phyloP scores from a whole-genome alignment of 2,113 vertebrate species.

The Boulengerochromis microlepis region DNA sequence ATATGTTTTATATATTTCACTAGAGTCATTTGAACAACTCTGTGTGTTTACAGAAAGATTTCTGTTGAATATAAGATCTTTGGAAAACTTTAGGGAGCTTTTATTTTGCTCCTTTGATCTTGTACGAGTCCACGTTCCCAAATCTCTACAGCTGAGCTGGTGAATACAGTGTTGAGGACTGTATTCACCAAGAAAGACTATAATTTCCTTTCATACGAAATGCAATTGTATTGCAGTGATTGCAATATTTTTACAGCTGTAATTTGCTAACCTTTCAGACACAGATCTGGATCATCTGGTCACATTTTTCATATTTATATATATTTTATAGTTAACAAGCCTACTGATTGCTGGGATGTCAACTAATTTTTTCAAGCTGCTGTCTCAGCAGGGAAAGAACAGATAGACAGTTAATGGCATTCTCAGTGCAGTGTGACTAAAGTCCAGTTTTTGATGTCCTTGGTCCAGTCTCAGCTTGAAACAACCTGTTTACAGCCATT shows the following conservation, averaged over 20 bases:
- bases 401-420: background rate
- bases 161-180: background rate
- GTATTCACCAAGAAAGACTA: background rate
- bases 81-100: background rate
- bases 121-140: background rate
- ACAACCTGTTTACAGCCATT: slow-evolving; percentile 2
- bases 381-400: background rate
- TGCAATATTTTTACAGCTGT: background rate
- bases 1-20: background rate
- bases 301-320: background rate
- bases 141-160: background rate
- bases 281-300: background rate
- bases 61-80: background rate
- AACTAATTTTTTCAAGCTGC: background rate
- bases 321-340: background rate
- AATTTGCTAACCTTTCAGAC: background rate
- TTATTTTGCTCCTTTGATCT: background rate
- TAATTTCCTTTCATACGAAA: background rate
- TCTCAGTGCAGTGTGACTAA: background rate
- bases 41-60: background rate
- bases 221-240: background rate
- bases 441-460: background rate
- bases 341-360: background rate
- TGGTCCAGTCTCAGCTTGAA: slow-evolving; percentile 21
- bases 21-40: background rate